These are phyloP conservation scores for Aptenodytes patagonicus DNA, from an alignment of 2,113 vertebrate genomes.

Conservation along the genomic window DNA sequence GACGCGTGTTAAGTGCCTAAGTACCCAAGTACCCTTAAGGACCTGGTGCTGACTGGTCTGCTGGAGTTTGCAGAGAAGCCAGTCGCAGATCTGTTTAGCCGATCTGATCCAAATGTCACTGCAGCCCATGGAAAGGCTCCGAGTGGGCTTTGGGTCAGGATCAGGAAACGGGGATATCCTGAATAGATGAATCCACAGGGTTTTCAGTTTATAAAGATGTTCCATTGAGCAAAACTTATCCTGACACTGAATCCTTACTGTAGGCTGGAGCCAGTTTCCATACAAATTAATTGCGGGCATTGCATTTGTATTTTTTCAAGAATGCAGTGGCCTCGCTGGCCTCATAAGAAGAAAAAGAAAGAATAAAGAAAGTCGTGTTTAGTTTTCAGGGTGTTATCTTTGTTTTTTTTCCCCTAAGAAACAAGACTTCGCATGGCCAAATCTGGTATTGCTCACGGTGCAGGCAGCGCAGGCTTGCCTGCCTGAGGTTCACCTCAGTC, in stretches of 20 bases:
- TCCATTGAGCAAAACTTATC: not conserved
- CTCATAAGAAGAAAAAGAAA: not conserved
- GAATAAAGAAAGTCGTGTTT: not conserved
- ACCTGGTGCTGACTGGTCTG: not conserved
- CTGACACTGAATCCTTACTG: not conserved
- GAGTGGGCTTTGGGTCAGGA: not conserved
- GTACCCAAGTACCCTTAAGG: not conserved
- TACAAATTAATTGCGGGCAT: not conserved
- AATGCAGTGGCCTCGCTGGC: not conserved
- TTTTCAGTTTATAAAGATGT: not conserved
- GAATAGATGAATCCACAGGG: accelerated
- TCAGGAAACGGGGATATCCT: not conserved
- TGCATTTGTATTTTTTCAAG: not conserved
- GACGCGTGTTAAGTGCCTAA: not conserved
- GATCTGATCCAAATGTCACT: not conserved
- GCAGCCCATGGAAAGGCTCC: not conserved
- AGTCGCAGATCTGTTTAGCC: not conserved
- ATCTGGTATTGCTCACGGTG: not conserved
- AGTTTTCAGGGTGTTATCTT: not conserved
- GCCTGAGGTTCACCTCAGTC: not conserved
- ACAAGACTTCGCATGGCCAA: not conserved
- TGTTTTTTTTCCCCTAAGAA: not conserved
- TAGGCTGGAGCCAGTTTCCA: not conserved
- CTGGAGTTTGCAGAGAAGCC: not conserved
- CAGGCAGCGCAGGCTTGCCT: not conserved